A percentile compares a stretch with the other conserved stretches of the same genome.
phyloP scores from a whole-genome alignment of 1,140 invertebrate genomes.

The Prorops nasuta region DNA sequence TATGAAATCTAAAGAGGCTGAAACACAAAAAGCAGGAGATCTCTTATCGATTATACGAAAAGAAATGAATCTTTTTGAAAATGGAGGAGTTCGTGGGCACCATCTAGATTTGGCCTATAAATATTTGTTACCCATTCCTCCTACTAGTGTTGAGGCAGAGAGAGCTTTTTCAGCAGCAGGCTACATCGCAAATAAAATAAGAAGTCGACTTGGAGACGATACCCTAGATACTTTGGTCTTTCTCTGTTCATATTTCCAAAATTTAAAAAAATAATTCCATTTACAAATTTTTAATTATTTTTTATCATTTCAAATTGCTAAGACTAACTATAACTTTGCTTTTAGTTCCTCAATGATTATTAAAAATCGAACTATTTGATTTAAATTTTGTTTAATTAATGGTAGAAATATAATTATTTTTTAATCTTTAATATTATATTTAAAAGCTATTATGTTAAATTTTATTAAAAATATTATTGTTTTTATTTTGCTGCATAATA shows the following conservation, averaged over 20 bases:
- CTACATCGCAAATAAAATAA: constrained; percentile 14
- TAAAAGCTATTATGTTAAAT: no score
- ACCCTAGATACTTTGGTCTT: constrained; percentile 17
- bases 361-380: no score
- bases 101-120: constrained; percentile 22
- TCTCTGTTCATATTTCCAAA: constrained; percentile 20
- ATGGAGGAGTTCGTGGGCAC: constrained; percentile 20
- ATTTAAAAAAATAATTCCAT: constrained; percentile 5
- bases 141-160: constrained; percentile 31
- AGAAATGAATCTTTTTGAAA: constrained; percentile 25
- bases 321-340: no score
- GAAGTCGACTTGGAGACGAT: constrained; percentile 10
- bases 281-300: background rate
- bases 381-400: no score
- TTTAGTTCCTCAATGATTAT: no score
- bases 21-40: background rate
- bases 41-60: constrained; percentile 4
- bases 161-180: constrained; percentile 25
- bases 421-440: no score
- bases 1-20: background rate
- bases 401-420: no score
- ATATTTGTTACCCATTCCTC: constrained; percentile 22
- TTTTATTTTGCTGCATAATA: no score
- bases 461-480: no score
- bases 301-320: no score